A percentile compares a stretch with the other conserved stretches of the same genome.
Conservation (phyloP, 1,140 invertebrate genomes). For the Trissolcus basalis region DNA sequence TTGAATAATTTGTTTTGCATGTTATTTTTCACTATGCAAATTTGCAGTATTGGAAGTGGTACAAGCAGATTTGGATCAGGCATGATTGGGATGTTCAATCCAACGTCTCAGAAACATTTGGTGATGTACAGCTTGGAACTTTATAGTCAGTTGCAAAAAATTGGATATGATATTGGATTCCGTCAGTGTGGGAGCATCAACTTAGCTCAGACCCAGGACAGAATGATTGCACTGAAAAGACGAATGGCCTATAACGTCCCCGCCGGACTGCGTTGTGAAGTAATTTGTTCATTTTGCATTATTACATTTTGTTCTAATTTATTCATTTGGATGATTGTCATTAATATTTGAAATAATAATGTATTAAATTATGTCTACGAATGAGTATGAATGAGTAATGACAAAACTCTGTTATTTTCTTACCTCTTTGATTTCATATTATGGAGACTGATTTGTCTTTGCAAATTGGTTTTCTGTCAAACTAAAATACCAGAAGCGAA, state of each 20-base stretch:
- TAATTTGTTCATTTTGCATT: too few species aligned
- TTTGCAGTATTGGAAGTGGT: conserved; percentile 80
- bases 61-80: conserved; percentile 83
- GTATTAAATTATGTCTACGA: too few species aligned
- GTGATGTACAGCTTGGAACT: conserved; percentile 80
- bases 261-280: conserved; percentile 78
- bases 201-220: conserved; percentile 83
- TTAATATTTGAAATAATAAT: too few species aligned
- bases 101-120: conserved; percentile 78
- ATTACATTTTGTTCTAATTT: too few species aligned
- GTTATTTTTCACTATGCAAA: not conserved
- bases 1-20: too few species aligned
- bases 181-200: conserved; percentile 83
- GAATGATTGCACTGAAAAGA: conserved; percentile 81
- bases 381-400: too few species aligned
- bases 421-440: too few species aligned
- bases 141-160: conserved; percentile 79
- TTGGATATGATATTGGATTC: conserved; percentile 80
- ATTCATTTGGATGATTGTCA: too few species aligned
- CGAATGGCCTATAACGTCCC: conserved; percentile 79
- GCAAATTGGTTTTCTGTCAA: too few species aligned
- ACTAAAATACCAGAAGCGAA: too few species aligned
- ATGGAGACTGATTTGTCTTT: too few species aligned
- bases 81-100: conserved; percentile 80
- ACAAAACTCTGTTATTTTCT: too few species aligned